Conservation (phyloP, 64 coral and sea anemone genomes). For the Hydrozoanthus tunicans region DNA sequence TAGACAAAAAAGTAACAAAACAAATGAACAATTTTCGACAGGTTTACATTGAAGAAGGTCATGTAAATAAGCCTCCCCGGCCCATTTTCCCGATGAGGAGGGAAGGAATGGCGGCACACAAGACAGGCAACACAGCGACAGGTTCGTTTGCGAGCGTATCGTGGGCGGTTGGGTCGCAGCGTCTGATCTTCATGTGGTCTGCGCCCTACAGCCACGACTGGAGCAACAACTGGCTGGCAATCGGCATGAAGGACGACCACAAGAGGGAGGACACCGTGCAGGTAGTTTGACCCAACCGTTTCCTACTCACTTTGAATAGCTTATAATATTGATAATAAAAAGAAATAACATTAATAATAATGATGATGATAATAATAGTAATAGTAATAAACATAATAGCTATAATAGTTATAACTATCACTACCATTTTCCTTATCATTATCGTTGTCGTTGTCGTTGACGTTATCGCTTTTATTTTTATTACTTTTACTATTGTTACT, state of each 20-base stretch:
- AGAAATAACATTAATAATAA: too few relatives aligned
- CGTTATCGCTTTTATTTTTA: too few relatives aligned
- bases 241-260: neutral
- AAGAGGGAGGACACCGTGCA: neutral
- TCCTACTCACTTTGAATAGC: too few relatives aligned
- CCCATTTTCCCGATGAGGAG: constrained; percentile 31
- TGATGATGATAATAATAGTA: too few relatives aligned
- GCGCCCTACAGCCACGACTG: neutral
- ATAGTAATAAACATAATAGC: too few relatives aligned
- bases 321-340: too few relatives aligned
- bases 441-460: too few relatives aligned
- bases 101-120: constrained; percentile 29
- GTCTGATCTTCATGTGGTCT: neutral
- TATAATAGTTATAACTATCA: too few relatives aligned
- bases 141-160: neutral
- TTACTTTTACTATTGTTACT: too few relatives aligned
- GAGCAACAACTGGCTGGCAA: constrained; percentile 5
- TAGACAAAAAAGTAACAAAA: too few relatives aligned
- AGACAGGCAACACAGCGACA: neutral
- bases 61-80: constrained; percentile 20
- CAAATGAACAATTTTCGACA: neutral
- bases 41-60: neutral
- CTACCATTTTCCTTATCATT: too few relatives aligned
- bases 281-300: too few relatives aligned
- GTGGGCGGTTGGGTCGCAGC: neutral